Conservation (phyloP, 2,113 vertebrate genomes). For the Gymnarchus niloticus region DNA sequence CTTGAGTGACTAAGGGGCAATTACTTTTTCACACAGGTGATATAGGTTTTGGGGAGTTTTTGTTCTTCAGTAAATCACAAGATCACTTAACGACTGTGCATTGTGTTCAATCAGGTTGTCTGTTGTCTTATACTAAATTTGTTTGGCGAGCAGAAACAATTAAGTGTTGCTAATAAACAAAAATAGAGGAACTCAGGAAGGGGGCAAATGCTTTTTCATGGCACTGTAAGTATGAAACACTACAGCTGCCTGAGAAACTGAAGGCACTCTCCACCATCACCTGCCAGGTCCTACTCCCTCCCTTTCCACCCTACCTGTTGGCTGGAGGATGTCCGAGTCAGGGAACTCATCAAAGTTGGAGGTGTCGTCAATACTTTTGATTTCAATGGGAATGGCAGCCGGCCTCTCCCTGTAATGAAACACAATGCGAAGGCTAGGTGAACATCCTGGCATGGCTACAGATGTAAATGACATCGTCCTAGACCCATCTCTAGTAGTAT, state of each 20-base stretch:
- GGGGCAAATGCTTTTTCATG: too few relatives aligned
- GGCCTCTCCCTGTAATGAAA: slow-evolving; percentile 79
- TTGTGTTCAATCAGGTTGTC: too few relatives aligned
- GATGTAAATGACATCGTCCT: neutral
- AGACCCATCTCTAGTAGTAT: neutral
- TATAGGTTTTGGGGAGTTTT: too few relatives aligned
- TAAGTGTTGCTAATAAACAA: too few relatives aligned
- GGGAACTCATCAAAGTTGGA: slow-evolving; percentile 99
- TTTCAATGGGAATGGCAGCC: slow-evolving; percentile 94
- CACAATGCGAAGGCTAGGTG: neutral
- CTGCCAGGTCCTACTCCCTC: neutral
- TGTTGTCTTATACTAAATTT: too few relatives aligned
- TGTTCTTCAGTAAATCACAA: too few relatives aligned
- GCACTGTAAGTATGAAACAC: neutral
- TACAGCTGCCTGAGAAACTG: neutral
- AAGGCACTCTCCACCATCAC: neutral
- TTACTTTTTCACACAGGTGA: too few relatives aligned
- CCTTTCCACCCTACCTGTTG: slow-evolving; percentile 65
- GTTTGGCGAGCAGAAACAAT: too few relatives aligned
- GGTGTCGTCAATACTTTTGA: slow-evolving; percentile 98
- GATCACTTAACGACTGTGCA: too few relatives aligned
- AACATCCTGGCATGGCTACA: neutral
- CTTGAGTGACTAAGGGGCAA: too few relatives aligned
- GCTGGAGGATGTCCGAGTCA: slow-evolving; percentile 94
- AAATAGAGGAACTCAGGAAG: too few relatives aligned